Conservation (phyloP, 2,113 vertebrate genomes). For the Syngnathus floridae region DNA sequence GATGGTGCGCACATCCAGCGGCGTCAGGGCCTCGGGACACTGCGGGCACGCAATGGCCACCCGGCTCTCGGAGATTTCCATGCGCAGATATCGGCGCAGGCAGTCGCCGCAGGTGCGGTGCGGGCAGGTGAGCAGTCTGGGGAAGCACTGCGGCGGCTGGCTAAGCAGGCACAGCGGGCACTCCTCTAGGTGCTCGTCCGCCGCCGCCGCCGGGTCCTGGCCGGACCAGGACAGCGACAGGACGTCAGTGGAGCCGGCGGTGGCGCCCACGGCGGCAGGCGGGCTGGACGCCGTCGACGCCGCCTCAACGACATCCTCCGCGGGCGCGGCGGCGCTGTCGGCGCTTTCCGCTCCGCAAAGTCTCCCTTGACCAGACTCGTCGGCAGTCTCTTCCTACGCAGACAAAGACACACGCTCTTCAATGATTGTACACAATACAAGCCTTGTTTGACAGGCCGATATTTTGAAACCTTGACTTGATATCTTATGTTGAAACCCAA, state of each 20-base stretch:
- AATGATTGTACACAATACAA: neutral
- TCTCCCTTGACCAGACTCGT: constrained; percentile 44
- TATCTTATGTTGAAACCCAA: neutral
- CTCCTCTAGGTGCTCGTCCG: constrained; percentile 76
- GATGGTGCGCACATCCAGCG: constrained; percentile 67
- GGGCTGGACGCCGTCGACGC: constrained; percentile 30
- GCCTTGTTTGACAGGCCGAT: too few relatives aligned
- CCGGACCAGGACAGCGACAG: constrained; percentile 69
- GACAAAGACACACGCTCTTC: neutral
- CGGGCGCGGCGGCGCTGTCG: constrained; percentile 34
- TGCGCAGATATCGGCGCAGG: constrained; percentile 74
- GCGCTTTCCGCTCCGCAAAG: constrained; percentile 52
- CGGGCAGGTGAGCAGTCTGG: constrained; percentile 68
- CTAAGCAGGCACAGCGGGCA: constrained; percentile 82
- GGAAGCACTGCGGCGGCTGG: constrained; percentile 76
- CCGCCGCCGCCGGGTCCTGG: constrained; percentile 69
- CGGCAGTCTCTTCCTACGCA: constrained; percentile 27
- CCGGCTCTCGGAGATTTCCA: constrained; percentile 76
- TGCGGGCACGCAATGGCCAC: constrained; percentile 77
- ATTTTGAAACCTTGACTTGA: too few relatives aligned
- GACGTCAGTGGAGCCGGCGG: constrained; percentile 57
- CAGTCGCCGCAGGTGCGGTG: constrained; percentile 76
- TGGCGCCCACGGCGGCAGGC: constrained; percentile 30
- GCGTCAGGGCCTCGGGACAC: constrained; percentile 70
- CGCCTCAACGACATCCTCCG: constrained; percentile 29